These are phyloP conservation scores for Istiophorus platypterus DNA, from an alignment of 2,113 vertebrate species.

Conservation along the genomic window DNA sequence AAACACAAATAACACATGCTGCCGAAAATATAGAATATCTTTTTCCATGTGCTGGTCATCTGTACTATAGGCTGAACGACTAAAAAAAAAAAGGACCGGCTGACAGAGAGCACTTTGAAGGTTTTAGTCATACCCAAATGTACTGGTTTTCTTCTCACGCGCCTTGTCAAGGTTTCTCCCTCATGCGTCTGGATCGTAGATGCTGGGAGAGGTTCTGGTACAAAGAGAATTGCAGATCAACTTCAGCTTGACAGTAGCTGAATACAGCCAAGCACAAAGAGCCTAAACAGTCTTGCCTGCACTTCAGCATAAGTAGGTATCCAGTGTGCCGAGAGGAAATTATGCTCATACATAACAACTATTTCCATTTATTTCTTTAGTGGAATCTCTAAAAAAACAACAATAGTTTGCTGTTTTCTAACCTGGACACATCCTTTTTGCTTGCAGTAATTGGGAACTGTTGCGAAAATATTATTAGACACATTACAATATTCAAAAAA, in stretches of 20 bases:
- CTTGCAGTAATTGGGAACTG: constrained; percentile 1
- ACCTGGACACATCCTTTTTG: constrained; percentile 15
- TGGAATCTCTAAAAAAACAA: constrained; percentile 5
- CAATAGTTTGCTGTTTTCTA: constrained; percentile 3
- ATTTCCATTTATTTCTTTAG: constrained; percentile 3
- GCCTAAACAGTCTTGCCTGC: constrained; percentile 59
- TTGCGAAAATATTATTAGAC: constrained; percentile 22
- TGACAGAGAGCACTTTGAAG: constrained; percentile 80
- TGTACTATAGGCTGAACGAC: constrained; percentile 56
- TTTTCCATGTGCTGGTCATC: constrained; percentile 56
- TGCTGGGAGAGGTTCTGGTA: constrained; percentile 70
- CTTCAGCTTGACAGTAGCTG: constrained; percentile 74
- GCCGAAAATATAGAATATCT: constrained; percentile 59
- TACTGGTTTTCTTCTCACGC: constrained; percentile 75
- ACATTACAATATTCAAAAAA: constrained; percentile 25
- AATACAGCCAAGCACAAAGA: constrained; percentile 73
- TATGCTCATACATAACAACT: constrained; percentile 7
- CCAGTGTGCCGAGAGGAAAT: constrained; percentile 23
- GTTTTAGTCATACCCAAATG: constrained; percentile 76
- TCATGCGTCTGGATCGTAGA: constrained; percentile 68
- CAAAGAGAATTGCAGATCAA: constrained; percentile 84
- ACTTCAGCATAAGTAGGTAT: constrained; percentile 52
- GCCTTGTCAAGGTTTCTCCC: constrained; percentile 75
- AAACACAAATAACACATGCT: constrained; percentile 71
- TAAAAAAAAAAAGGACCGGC: constrained; percentile 61